Evolutionary conservation across 35 echinoderm and acorn worm genomes (phyloP).

Genomic region (Amphiura filiformis): DNA sequence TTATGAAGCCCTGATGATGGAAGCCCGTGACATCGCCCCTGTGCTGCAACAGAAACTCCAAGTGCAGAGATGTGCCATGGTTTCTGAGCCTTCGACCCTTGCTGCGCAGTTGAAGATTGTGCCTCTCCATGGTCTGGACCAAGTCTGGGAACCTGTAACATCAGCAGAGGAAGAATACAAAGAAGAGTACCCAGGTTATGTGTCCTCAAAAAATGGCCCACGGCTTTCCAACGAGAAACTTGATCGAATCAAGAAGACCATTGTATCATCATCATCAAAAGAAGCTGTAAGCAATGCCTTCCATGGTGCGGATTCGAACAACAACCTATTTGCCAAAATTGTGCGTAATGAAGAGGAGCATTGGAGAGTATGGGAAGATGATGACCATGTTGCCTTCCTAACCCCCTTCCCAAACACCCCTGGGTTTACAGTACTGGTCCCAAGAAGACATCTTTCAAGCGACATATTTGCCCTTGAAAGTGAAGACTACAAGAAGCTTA

Average conservation of each 20-base stretch:
- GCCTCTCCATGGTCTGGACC: neutral
- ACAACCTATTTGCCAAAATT: neutral
- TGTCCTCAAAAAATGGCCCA: conserved; percentile 5
- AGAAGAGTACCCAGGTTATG: neutral
- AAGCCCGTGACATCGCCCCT: neutral
- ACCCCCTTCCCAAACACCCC: neutral
- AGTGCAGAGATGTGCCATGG: neutral
- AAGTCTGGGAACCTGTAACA: neutral
- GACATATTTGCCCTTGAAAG: neutral
- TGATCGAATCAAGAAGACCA: neutral
- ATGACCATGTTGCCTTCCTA: neutral
- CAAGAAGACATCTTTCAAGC: neutral
- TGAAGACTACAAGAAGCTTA: neutral
- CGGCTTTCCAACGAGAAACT: neutral
- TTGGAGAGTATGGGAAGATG: conserved; percentile 7
- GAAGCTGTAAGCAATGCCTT: neutral
- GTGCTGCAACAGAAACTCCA: neutral
- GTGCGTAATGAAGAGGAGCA: neutral
- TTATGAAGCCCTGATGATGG: neutral
- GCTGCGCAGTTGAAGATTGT: neutral
- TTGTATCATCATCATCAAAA: neutral
- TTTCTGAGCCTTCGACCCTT: neutral
- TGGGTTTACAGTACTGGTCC: neutral
- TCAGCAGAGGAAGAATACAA: neutral
- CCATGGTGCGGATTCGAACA: neutral